Evolutionary conservation across 2,113 vertebrate species (phyloP).

Genomic region (Malurus cyaneus): DNA sequence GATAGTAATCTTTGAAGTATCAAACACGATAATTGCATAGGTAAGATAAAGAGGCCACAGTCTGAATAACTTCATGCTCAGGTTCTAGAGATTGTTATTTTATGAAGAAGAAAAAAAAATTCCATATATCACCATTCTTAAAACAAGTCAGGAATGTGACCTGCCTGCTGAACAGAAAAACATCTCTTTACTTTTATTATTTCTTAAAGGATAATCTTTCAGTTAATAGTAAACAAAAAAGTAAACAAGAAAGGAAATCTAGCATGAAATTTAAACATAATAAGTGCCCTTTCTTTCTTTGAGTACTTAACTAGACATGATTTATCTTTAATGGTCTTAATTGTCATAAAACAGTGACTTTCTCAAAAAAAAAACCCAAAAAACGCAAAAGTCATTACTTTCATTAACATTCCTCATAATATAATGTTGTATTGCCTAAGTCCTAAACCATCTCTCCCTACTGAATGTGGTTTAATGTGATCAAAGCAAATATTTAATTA

Average conservation of each 20-base stretch:
- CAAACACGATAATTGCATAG: not conserved
- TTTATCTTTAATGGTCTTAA: not conserved
- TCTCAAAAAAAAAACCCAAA: not conserved
- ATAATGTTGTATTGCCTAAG: not conserved
- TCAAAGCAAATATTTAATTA: not conserved
- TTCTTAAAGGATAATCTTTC: not conserved
- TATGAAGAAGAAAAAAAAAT: not conserved
- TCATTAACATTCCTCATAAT: not conserved
- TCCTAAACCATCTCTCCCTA: not conserved
- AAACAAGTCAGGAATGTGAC: not conserved
- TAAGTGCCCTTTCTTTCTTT: not conserved
- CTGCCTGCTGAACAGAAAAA: not conserved
- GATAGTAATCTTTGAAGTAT: not conserved
- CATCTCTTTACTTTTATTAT: not conserved
- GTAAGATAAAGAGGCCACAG: not conserved
- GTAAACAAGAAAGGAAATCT: not conserved
- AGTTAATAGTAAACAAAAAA: not conserved
- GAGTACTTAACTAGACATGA: not conserved
- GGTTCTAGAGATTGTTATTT: not conserved
- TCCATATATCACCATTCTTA: not conserved
- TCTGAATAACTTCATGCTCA: not conserved
- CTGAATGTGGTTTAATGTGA: not conserved
- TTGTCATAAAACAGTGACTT: not conserved
- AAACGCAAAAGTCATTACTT: not conserved
- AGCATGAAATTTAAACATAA: not conserved